Evolutionary conservation across 2,888 invertebrate species (phyloP).

Genomic region (Strigamia maritima): DNA sequence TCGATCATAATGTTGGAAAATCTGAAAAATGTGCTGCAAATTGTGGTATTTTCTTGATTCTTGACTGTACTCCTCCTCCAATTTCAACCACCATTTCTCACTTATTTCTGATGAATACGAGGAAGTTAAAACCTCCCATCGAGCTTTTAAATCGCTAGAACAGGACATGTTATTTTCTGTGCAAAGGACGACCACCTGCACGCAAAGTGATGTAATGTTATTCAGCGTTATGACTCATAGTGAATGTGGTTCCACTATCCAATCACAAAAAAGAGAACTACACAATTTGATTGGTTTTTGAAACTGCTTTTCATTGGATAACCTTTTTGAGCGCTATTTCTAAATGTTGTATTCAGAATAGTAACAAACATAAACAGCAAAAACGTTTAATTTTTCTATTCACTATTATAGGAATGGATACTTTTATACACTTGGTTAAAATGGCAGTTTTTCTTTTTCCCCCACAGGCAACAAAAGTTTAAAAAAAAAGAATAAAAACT

Average conservation of each 20-base stretch:
- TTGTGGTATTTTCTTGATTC: slow-evolving; percentile 19
- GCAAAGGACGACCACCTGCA: background rate
- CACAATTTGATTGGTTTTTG: too few species aligned
- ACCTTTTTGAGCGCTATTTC: background rate
- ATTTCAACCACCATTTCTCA: slow-evolving; percentile 25
- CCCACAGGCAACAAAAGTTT: background rate
- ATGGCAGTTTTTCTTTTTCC: slow-evolving; percentile 11
- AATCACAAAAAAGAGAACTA: too few species aligned
- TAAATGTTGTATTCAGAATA: background rate
- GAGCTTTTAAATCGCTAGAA: background rate
- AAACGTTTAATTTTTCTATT: background rate
- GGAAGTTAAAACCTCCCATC: slow-evolving; percentile 1
- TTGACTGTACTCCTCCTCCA: background rate
- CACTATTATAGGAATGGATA: slow-evolving; percentile 2
- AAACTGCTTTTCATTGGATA: too few species aligned
- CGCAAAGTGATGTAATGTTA: background rate
- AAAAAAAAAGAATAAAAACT: background rate
- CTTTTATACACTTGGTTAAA: slow-evolving; percentile 11
- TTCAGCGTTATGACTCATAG: background rate
- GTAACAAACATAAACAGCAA: background rate
- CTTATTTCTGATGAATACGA: slow-evolving; percentile 1
- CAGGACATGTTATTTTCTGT: background rate
- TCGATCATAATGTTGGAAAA: slow-evolving; percentile 12
- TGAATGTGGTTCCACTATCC: background rate
- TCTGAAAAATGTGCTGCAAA: slow-evolving; percentile 17